Evolutionary conservation across 2,888 invertebrate genomes (phyloP).

Genomic region (Meganola albula): DNA sequence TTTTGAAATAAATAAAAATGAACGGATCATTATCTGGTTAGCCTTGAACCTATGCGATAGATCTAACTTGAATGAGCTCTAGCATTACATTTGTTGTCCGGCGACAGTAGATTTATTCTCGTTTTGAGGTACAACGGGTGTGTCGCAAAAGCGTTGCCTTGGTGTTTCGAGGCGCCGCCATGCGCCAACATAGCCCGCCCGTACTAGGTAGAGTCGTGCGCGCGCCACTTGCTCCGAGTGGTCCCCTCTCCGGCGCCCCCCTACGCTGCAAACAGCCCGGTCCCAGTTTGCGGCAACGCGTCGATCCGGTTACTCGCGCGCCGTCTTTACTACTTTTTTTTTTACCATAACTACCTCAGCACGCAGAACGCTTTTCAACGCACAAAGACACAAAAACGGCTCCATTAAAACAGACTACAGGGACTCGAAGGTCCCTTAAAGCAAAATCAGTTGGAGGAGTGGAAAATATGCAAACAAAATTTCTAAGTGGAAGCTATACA

Average conservation of each 20-base stretch:
- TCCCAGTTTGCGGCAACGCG: constrained; percentile 76
- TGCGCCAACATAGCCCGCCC: too few species aligned
- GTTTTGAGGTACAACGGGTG: constrained; percentile 59
- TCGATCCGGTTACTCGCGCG: constrained; percentile 67
- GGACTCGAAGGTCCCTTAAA: constrained; percentile 54
- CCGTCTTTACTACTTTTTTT: constrained; percentile 36
- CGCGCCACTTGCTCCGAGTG: constrained; percentile 66
- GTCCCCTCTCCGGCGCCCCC: constrained; percentile 45
- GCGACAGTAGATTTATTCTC: constrained; percentile 53
- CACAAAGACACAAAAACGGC: constrained; percentile 52
- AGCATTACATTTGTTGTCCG: constrained; percentile 44
- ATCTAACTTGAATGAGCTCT: constrained; percentile 41
- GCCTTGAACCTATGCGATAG: constrained; percentile 61
- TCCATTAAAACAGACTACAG: constrained; percentile 48
- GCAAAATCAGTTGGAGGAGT: constrained; percentile 46
- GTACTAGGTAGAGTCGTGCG: constrained; percentile 71
- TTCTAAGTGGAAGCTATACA: constrained; percentile 80
- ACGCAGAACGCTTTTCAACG: constrained; percentile 49
- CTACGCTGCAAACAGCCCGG: constrained; percentile 56
- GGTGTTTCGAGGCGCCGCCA: constrained; percentile 71
- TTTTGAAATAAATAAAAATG: too few species aligned
- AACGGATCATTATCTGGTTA: too few species aligned
- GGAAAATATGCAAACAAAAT: constrained; percentile 76
- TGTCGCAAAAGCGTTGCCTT: constrained; percentile 71
- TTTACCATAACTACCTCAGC: constrained; percentile 46